phyloP scores from a whole-genome alignment of 2,113 vertebrate genomes.

The Lutjanus erythropterus region DNA sequence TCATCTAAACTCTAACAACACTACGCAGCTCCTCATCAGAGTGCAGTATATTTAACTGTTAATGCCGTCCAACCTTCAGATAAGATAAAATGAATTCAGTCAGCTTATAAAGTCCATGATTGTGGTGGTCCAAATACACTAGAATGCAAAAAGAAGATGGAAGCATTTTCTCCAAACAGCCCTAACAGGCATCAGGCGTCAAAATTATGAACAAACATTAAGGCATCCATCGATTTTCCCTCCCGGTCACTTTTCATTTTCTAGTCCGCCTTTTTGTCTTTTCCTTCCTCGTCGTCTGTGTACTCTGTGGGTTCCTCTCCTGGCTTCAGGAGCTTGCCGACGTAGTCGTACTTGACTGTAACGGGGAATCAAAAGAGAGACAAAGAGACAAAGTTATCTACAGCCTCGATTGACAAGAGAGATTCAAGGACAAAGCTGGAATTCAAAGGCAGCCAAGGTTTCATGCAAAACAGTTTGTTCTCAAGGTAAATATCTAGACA shows the following conservation, averaged over 20 bases:
- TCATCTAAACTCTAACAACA: constrained; percentile 3
- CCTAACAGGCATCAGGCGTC: constrained; percentile 26
- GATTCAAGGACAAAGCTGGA: neutral
- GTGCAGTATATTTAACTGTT: constrained; percentile 2
- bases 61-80: constrained; percentile 10
- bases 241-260: neutral
- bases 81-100: constrained; percentile 12
- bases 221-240: constrained; percentile 51
- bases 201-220: constrained; percentile 53
- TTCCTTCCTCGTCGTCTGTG: constrained; percentile 92
- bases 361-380: neutral
- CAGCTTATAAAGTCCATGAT: neutral
- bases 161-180: constrained; percentile 16
- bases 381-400: neutral
- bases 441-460: no score
- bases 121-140: constrained; percentile 33
- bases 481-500: neutral
- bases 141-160: constrained; percentile 18
- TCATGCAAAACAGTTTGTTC: no score
- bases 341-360: constrained; percentile 94
- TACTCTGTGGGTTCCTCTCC: constrained; percentile 95
- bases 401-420: neutral
- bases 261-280: constrained; percentile 86
- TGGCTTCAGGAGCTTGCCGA: constrained; percentile 95
- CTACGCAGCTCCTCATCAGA: constrained; percentile 4